Percentiles rank a stretch among this genome's conserved stretches.
These are phyloP conservation scores for Drosophila biarmipes DNA, from an alignment of 1,140 invertebrate species.

Conservation along the genomic window DNA sequence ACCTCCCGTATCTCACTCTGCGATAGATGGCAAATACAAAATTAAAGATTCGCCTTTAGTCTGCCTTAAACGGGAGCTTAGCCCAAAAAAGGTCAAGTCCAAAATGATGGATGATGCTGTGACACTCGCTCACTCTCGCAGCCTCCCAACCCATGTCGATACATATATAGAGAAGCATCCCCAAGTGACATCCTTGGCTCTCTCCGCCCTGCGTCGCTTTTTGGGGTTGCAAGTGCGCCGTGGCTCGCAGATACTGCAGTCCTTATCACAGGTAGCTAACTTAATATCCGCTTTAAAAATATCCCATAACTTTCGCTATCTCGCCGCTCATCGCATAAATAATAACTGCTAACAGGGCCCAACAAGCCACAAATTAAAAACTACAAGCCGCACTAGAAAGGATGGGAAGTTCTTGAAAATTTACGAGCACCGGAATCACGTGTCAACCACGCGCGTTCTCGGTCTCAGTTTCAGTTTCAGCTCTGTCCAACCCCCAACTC, in stretches of 20 bases:
- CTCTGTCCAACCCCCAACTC: slow-evolving; percentile 31
- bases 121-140: slow-evolving; percentile 54
- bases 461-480: slow-evolving; percentile 22
- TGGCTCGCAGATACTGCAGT: slow-evolving; percentile 5
- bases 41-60: slow-evolving; percentile 72
- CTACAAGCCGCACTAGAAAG: slow-evolving; percentile 79
- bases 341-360: slow-evolving; percentile 78
- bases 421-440: slow-evolving; percentile 83
- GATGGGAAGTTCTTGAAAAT: slow-evolving; percentile 57
- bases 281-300: slow-evolving; percentile 66
- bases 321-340: slow-evolving; percentile 72
- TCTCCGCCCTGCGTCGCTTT: slow-evolving; percentile 27
- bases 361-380: slow-evolving; percentile 84
- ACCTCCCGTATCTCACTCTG: slow-evolving; percentile 29
- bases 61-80: slow-evolving; percentile 73
- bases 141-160: slow-evolving; percentile 6
- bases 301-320: slow-evolving; percentile 64
- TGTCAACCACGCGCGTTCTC: slow-evolving; percentile 78
- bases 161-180: slow-evolving; percentile 55
- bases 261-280: slow-evolving; percentile 55
- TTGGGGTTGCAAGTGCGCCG: slow-evolving; percentile 32
- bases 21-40: slow-evolving; percentile 69
- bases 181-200: slow-evolving; percentile 73
- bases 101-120: slow-evolving; percentile 84
- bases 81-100: slow-evolving; percentile 83